Evolutionary conservation across 2,888 invertebrate species (phyloP).

Genomic region (Ischnura elegans): DNA sequence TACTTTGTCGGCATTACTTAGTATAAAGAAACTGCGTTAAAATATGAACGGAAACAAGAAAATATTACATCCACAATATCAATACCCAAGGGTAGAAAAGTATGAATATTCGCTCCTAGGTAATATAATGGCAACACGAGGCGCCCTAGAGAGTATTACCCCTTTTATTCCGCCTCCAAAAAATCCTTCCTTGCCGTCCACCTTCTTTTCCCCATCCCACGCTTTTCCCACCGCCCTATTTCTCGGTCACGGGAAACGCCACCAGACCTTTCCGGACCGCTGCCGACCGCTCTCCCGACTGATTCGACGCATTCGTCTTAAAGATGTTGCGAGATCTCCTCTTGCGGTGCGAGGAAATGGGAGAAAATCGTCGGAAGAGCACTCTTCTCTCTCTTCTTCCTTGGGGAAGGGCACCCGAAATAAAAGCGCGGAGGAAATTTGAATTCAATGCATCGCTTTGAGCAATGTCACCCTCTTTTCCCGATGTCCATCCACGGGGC

Average conservation of each 20-base stretch:
- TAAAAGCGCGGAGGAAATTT: neutral
- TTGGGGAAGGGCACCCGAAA: neutral
- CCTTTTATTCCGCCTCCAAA: neutral
- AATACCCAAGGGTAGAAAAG: no score
- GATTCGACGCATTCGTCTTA: conserved; percentile 26
- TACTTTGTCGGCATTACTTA: no score
- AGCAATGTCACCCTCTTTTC: neutral
- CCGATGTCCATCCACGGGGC: neutral
- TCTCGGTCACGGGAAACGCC: neutral
- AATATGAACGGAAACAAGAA: no score
- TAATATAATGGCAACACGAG: no score
- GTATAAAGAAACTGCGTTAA: no score
- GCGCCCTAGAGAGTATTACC: neutral
- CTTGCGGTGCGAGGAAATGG: neutral
- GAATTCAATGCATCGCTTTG: neutral
- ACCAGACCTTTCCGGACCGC: neutral
- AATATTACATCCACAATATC: no score
- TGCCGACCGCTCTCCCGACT: neutral
- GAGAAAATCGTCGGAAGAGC: neutral
- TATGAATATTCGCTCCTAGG: no score
- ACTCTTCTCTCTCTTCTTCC: neutral
- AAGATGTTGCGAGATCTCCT: conserved; percentile 1
- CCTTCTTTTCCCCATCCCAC: neutral
- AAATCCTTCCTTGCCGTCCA: neutral
- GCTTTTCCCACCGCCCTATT: neutral